These are phyloP conservation scores for Lophochroa leadbeateri DNA, from an alignment of 2,113 vertebrate genomes.

Conservation along the genomic window DNA sequence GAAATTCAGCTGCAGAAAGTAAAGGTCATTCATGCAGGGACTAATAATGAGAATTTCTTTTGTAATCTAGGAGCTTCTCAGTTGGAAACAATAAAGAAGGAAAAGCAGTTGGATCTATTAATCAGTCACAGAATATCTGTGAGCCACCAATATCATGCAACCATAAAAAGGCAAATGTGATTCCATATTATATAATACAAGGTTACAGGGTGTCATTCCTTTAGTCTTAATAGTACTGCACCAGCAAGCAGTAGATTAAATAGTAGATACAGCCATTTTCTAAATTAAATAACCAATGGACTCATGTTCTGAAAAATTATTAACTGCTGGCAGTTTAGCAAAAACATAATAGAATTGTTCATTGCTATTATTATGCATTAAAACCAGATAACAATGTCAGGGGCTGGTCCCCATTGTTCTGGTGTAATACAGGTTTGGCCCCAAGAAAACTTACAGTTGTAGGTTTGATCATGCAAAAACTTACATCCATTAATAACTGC, in stretches of 20 bases:
- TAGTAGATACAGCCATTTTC: neutral
- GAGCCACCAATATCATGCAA: neutral
- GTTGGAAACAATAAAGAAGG: conserved; percentile 42
- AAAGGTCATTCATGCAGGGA: conserved; percentile 40
- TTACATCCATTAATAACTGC: neutral
- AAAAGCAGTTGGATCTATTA: conserved; percentile 40
- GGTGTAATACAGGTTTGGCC: neutral
- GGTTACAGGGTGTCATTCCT: neutral
- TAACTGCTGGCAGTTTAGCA: neutral
- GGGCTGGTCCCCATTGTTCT: neutral
- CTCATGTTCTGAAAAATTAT: neutral
- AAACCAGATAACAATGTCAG: neutral
- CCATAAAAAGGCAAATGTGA: neutral
- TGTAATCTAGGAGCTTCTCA: conserved; percentile 22
- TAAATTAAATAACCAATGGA: neutral
- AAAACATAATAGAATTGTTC: neutral
- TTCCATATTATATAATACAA: neutral
- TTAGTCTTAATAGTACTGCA: neutral
- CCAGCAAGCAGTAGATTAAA: neutral
- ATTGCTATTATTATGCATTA: neutral
- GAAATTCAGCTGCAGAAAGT: conserved; percentile 33
- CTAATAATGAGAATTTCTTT: conserved; percentile 39
- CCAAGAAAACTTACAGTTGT: neutral
- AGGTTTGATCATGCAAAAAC: neutral
- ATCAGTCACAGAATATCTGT: neutral